phyloP scores from a whole-genome alignment of 2,113 vertebrate genomes.

The Nestor notabilis region DNA sequence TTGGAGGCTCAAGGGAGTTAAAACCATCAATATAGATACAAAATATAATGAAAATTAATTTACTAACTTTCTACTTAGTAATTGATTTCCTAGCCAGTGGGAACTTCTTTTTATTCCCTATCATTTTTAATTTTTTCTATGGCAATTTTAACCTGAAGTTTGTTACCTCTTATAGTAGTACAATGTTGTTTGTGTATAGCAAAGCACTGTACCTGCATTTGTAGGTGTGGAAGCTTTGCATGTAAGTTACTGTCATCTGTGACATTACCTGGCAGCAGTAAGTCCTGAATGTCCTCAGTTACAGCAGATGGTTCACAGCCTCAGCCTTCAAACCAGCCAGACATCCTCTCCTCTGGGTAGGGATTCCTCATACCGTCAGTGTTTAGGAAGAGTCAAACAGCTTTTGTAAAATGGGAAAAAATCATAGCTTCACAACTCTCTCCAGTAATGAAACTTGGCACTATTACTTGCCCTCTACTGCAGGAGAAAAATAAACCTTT shows the following conservation, averaged over 20 bases:
- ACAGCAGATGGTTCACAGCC: background rate
- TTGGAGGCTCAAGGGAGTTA: background rate
- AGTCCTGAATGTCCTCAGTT: background rate
- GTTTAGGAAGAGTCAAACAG: background rate
- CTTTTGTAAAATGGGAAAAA: background rate
- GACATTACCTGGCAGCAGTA: background rate
- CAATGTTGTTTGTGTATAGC: background rate
- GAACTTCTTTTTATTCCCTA: background rate
- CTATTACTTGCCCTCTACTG: background rate
- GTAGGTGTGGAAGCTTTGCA: background rate
- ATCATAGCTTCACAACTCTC: background rate
- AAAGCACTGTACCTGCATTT: background rate
- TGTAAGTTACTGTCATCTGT: background rate
- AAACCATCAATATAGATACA: background rate
- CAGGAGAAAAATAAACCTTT: background rate
- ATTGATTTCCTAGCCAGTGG: background rate
- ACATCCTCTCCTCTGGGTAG: background rate
- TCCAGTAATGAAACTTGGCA: background rate
- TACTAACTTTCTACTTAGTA: background rate
- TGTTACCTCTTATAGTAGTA: background rate
- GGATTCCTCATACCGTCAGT: background rate
- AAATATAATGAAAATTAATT: background rate
- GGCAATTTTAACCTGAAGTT: background rate
- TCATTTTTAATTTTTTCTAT: background rate
- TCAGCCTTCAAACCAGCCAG: background rate